Base-by-base conservation (phyloP, 2,888 invertebrate genomes). In the Drosophila testacea region DNA sequence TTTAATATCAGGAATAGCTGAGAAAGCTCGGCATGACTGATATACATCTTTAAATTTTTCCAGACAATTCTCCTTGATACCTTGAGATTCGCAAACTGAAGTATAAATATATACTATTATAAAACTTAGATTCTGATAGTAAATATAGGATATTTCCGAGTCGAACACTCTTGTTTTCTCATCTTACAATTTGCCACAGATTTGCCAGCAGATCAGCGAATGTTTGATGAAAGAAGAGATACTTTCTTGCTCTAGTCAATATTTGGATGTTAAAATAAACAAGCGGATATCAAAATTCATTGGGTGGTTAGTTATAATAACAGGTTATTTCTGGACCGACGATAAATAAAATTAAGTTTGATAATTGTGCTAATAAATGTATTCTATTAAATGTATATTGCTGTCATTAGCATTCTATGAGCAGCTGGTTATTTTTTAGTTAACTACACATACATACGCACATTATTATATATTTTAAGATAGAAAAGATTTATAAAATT, bases 281-380 rank as follows among this genome's bases (percentile, higher is more conserved):
- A 7, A 36, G 6, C 13, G 30, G 30, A 13, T 47, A 30, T 11
- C 34, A 22, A 16, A 50, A 50, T 36, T 22, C 11, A 6, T 27
- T 36, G 34, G 36, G 1, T 27, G 6, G 6, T 7, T n/a, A 11
- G 22, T 22, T 22, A 22, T 10, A 11, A 22, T 60, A 78, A 66
- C 80, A 73, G 60, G 69, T 67, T 78, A 51, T 66, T 70, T 77
- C 69, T 78, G 57, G 77, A 68, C 16, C 36, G 11, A 55, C 16
- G 9, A 36, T 42, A 60, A 60, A 60, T 62, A 50, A 41, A 48
- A 54, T 55, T 28, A 13, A 42, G 11, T 42, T 38, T 41, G 54
- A 71, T 71, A 77, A 65, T 62, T 50, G 60, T 60, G 69, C 52
- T 66, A 80, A 77, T 57, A 52, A 34, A 59, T 56, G 30, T 46